Percentiles rank a stretch among this genome's conserved stretches.
phyloP scores from a whole-genome alignment of 2,888 invertebrate genomes.

The Tuberolachnus salignus region DNA sequence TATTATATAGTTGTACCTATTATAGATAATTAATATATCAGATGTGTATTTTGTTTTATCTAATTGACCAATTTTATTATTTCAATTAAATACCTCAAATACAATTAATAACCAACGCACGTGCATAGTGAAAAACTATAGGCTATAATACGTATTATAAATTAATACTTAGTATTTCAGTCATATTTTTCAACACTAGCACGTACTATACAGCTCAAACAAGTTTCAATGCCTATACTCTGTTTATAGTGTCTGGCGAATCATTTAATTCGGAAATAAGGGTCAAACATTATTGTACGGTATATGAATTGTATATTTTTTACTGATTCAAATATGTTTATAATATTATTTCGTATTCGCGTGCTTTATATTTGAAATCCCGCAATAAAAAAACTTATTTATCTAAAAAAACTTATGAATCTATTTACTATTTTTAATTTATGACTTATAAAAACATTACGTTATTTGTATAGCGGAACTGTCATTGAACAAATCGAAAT shows the following conservation, averaged over 20 bases:
- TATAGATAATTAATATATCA: not conserved
- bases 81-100: not conserved
- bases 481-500: slow-evolving; percentile 13
- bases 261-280: not conserved
- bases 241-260: not conserved
- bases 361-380: too few species aligned
- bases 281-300: too few species aligned
- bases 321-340: too few species aligned
- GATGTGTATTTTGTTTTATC: not conserved
- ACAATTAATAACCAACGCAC: not conserved
- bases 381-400: too few species aligned
- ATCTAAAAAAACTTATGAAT: too few species aligned
- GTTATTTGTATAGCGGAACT: slow-evolving; percentile 12
- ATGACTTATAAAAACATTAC: slow-evolving; percentile 1
- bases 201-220: not conserved
- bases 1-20: not conserved
- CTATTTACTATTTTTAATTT: not conserved
- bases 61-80: not conserved
- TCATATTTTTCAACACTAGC: slow-evolving; percentile 4
- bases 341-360: too few species aligned
- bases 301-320: too few species aligned
- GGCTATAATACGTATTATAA: not conserved
- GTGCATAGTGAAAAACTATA: not conserved
- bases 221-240: not conserved
- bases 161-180: slow-evolving; percentile 6